These are phyloP conservation scores for Zaprionus lineosus DNA, from an alignment of 2,888 invertebrate species.

Conservation along the genomic window DNA sequence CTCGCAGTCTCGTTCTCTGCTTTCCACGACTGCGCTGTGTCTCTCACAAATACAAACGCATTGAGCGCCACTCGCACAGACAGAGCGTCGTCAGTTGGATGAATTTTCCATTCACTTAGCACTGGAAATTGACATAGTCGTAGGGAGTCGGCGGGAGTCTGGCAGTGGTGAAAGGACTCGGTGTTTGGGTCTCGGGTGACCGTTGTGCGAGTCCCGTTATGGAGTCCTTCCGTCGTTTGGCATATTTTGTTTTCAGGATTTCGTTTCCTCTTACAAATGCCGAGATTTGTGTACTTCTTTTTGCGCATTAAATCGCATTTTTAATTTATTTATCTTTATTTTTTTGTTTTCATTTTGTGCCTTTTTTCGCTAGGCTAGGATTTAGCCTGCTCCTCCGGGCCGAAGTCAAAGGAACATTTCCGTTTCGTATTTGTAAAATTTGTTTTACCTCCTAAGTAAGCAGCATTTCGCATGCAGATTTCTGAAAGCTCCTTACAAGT, in stretches of 20 bases:
- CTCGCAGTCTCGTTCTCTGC: not conserved
- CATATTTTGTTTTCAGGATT: constrained; percentile 72
- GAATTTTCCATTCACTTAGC: constrained; percentile 41
- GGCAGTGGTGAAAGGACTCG: constrained; percentile 4
- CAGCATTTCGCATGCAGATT: constrained; percentile 45
- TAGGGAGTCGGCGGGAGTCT: constrained; percentile 24
- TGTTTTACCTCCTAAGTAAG: constrained; percentile 38
- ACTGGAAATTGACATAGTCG: constrained; percentile 49
- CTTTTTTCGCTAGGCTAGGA: constrained; percentile 22
- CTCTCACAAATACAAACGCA: constrained; percentile 39
- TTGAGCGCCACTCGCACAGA: constrained; percentile 60
- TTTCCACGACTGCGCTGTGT: constrained; percentile 53
- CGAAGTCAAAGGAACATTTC: constrained; percentile 53
- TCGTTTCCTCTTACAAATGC: constrained; percentile 68
- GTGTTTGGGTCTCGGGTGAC: not conserved
- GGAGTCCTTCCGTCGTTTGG: constrained; percentile 47
- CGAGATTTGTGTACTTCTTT: constrained; percentile 60
- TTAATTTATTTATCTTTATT: constrained; percentile 67
- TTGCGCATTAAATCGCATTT: constrained; percentile 67
- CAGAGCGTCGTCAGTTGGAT: constrained; percentile 66
- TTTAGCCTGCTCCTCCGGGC: constrained; percentile 33
- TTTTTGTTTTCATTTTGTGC: constrained; percentile 53
- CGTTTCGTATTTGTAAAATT: constrained; percentile 69
- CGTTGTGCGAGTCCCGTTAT: constrained; percentile 9
- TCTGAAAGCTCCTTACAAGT: constrained; percentile 7